Evolutionary conservation across 2,797 vertebrate genomes (phyloP), one percentile per base, ranked within the genome.

Genomic region (Molothrus ater): DNA sequence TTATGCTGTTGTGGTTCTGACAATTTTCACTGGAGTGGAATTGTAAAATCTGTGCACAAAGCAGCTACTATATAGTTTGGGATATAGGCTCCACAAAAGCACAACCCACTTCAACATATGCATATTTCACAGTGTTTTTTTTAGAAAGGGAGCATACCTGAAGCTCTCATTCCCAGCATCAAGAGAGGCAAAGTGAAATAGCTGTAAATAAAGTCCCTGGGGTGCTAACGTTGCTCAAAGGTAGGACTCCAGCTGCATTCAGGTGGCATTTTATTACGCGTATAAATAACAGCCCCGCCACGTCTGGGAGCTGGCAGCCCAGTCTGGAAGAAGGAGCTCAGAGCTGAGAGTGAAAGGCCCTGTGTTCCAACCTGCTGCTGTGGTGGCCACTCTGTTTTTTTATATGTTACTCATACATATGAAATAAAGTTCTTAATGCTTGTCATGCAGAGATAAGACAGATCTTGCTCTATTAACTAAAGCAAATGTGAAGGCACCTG

Each of bases 181-280:
- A 75, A 75, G 66, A 95, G 42, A 87, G 71, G 78, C 72, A 80
- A 90, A 95, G 72, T 59, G 71, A 96, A 95, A 73, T 14, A 81
- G 86, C 74, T 61, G 83, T 90, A 88, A 95, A 93, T 80, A 50
- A 89, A 85, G 36, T 68, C 95, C 80, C 34, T 25, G n/a, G 83
- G 1, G 0, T 32, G 50, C 76, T 92, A 88, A 53, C 3, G 7
- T 40, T 85, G 74, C 93, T 88, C 63, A 34, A 71, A 95, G 83
- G 82, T 87, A 94, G 88, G 48, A 70, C 19, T 87, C 80, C 80
- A 93, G 92, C 86, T 94, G 78, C 91, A 89, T 57, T 92, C 88
- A 90, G 94, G 80, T 92, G 80, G 56, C 15, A 15, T 90, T 97
- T 95, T 93, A 93, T 93, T 95, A 72, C 10, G 0, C 0, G 0